A percentile compares a stretch with the other conserved stretches of the same genome.
phyloP scores from a whole-genome alignment of 2,888 invertebrate species.

The Pterostichus niger region DNA sequence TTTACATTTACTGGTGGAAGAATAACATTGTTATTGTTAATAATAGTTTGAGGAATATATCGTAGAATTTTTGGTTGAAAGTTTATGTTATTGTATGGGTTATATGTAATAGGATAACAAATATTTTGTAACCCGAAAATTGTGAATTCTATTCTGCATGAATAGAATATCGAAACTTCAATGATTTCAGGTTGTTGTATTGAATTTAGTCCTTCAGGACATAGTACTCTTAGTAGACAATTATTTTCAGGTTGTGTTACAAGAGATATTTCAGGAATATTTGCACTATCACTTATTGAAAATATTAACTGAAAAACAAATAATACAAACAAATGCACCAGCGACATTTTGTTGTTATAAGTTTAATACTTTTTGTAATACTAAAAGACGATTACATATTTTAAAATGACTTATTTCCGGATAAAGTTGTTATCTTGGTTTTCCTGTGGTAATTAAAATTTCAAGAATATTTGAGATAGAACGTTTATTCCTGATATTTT shows the following conservation, averaged over 20 bases:
- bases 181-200: conserved; percentile 11
- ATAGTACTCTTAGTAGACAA: no score
- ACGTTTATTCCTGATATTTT: background rate
- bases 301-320: background rate
- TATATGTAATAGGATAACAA: conserved; percentile 3
- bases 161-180: conserved; percentile 1
- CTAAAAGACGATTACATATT: background rate
- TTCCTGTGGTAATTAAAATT: background rate
- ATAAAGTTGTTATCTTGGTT: conserved; percentile 6
- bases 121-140: conserved; percentile 15
- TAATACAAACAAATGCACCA: background rate
- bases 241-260: no score
- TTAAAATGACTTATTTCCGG: background rate
- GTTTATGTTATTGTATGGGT: background rate
- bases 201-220: background rate
- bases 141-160: conserved; percentile 14
- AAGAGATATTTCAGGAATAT: no score
- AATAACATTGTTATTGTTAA: background rate
- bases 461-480: no score
- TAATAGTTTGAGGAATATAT: background rate
- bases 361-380: conserved; percentile 10
- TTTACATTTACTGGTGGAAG: background rate
- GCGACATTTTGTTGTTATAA: background rate
- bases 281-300: no score
- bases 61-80: conserved; percentile 7